Percentiles rank a stretch among this genome's conserved stretches.
phyloP scores from a whole-genome alignment of 2,113 vertebrate species.

The Coracopsis vasa region DNA sequence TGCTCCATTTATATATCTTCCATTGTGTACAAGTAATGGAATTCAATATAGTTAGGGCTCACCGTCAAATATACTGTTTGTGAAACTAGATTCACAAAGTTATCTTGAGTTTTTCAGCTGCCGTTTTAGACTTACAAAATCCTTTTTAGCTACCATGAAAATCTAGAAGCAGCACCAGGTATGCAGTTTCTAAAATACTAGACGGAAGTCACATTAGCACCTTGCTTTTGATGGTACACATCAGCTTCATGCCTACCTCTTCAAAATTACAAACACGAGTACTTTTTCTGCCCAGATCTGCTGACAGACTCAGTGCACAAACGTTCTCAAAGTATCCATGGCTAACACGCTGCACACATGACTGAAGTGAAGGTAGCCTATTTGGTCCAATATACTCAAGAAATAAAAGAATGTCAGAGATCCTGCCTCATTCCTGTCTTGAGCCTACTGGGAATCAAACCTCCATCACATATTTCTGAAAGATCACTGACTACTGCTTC shows the following conservation, averaged over 20 bases:
- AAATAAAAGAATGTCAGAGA: neutral
- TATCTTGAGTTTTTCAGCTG: neutral
- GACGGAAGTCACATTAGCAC: neutral
- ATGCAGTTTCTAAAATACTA: neutral
- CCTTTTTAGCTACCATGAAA: neutral
- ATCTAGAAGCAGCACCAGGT: neutral
- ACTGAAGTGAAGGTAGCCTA: neutral
- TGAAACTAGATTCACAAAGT: neutral
- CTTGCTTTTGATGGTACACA: neutral
- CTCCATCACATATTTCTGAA: neutral
- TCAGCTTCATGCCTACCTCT: neutral
- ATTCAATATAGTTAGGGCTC: neutral
- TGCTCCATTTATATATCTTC: neutral
- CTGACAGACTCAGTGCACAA: neutral
- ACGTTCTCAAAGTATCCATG: neutral
- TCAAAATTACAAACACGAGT: neutral
- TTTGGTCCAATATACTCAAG: neutral
- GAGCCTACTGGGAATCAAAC: neutral
- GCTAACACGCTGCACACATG: neutral
- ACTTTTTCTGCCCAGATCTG: neutral
- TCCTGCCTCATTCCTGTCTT: neutral
- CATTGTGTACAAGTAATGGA: neutral
- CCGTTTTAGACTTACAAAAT: neutral
- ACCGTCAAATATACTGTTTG: neutral
- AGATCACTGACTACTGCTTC: neutral